Conservation (phyloP, 2,888 invertebrate genomes). For the Cephus nigrinus region DNA sequence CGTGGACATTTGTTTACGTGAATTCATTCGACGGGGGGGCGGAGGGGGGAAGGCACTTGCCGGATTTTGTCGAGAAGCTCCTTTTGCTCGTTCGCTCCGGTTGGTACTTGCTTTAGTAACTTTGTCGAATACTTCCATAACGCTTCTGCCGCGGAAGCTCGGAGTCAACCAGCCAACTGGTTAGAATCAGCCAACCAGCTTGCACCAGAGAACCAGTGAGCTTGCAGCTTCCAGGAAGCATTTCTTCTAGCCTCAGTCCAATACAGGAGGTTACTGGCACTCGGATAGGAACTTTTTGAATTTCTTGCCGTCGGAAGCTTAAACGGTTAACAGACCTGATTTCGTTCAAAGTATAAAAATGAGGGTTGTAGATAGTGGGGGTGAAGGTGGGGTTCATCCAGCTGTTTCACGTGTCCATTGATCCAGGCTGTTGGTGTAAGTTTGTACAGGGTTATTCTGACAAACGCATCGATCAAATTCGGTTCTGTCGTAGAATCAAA, state of each 20-base stretch:
- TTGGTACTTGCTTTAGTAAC: conserved; percentile 16
- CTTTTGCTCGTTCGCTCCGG: background rate
- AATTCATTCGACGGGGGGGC: background rate
- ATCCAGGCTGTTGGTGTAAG: conserved; percentile 4
- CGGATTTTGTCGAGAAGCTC: background rate
- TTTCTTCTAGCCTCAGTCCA: background rate
- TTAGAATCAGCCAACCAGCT: background rate
- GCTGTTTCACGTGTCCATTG: conserved; percentile 10
- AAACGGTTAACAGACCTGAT: conserved; percentile 7
- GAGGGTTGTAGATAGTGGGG: no score
- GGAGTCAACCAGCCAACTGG: conserved; percentile 1
- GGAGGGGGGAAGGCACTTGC: background rate
- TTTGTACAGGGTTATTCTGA: background rate
- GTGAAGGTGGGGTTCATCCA: background rate
- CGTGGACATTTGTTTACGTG: conserved; percentile 3
- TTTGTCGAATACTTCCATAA: conserved; percentile 4
- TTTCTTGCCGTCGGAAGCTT: background rate
- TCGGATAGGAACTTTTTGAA: background rate
- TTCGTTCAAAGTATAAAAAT: conserved; percentile 3
- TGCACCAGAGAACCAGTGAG: background rate
- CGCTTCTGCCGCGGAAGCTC: background rate
- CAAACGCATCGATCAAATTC: background rate
- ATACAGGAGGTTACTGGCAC: background rate
- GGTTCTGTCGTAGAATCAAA: background rate
- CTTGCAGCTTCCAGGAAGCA: background rate